Evolutionary conservation across 2,888 invertebrate genomes (phyloP), one percentile per base, ranked within the genome.

Genomic region (Chirona hameri): DNA sequence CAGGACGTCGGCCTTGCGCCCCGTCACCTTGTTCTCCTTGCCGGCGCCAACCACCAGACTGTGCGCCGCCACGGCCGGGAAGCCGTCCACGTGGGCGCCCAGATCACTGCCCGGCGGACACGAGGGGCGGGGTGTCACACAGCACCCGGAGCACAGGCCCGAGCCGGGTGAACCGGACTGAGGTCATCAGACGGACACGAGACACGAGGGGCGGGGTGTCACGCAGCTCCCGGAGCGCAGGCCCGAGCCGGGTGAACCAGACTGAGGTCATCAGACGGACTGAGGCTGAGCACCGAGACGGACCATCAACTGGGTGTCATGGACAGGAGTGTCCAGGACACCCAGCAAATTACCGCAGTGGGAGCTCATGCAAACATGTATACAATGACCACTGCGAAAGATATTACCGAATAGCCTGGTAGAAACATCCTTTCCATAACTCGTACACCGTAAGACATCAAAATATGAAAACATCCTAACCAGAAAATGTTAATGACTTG

Each of bases 41-140:
- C 92, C 90, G 79, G 94, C 93, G 81, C 97, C 97, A 86, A 99
- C 92, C 82, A 96, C 93, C 85, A 98, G 90, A 10, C 98, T 97
- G 88, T 99, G 99, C 52, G 99, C 99, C 82, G 96, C 98, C 82
- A 99, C 98, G 81, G 99, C 98, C 87, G 98, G 97, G 88, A 97
- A 99, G 65, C 99, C 99, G 91, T 99, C 99, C 87, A 99, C 94
- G 88, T 99, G 99, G 84, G 97, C 97, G 85, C 99, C 99, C 87
- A 99, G 90, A 90, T 99, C 85, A 79, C 76, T 76, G 76, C 1
- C 29, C 27, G 46, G 18, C 0, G 31, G 31, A 14, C 72, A 18
- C n/a, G n/a, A 18, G 18, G 57, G 21, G 21, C 18, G 60, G 14
- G 60, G 24, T 18, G 60, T 21, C 60, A 60, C 14, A 12, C 65